Conservation (phyloP, 2,797 vertebrate genomes). For the Loriculus beryllinus region DNA sequence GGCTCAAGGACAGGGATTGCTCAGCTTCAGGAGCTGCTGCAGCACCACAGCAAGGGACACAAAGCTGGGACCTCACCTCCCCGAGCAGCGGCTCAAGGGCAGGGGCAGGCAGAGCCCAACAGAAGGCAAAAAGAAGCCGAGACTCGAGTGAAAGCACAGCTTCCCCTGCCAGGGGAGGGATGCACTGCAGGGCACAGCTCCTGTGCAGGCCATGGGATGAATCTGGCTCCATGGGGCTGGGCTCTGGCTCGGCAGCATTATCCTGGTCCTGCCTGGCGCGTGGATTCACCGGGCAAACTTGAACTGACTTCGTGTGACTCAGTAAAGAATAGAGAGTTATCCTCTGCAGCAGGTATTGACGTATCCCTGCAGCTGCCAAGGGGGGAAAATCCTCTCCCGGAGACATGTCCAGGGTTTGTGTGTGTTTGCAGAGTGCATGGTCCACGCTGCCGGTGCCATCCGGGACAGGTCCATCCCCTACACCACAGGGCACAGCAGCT, state of each 20-base stretch:
- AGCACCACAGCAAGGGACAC: not conserved
- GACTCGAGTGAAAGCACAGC: not conserved
- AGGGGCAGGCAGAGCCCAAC: not conserved
- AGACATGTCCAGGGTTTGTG: fast-evolving
- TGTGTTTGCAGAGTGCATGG: fast-evolving
- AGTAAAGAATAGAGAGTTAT: not conserved
- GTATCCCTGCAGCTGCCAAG: not conserved
- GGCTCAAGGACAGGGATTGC: slow-evolving; percentile 43
- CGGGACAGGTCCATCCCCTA: fast-evolving
- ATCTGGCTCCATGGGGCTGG: not conserved
- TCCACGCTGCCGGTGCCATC: fast-evolving
- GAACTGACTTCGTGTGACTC: not conserved
- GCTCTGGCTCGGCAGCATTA: fast-evolving
- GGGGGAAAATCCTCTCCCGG: not conserved
- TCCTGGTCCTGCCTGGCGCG: fast-evolving
- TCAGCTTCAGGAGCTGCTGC: not conserved
- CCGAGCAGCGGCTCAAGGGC: fast-evolving
- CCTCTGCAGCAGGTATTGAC: not conserved
- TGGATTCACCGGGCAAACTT: not conserved
- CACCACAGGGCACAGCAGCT: fast-evolving
- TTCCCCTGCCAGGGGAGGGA: not conserved
- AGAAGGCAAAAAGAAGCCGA: not conserved
- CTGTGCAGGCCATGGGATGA: fast-evolving
- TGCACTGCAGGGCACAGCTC: not conserved
- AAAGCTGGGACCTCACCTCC: fast-evolving